phyloP scores from a whole-genome alignment of 2,797 vertebrate species.

The Semotilus atromaculatus region DNA sequence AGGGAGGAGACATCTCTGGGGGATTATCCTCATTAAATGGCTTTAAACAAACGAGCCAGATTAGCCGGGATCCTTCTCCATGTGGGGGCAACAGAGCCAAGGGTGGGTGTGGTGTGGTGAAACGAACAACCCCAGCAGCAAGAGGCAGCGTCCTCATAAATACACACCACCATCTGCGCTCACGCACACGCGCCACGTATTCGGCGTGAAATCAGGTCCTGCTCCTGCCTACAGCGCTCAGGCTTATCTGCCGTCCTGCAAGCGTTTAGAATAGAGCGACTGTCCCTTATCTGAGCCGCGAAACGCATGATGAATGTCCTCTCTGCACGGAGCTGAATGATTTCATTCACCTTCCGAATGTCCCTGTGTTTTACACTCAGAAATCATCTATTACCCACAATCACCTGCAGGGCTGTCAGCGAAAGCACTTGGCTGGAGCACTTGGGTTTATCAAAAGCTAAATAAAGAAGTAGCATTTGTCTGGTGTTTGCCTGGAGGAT shows the following conservation, averaged over 20 bases:
- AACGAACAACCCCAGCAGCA: slow-evolving; percentile 33
- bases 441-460: slow-evolving; percentile 46
- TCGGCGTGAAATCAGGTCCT: slow-evolving; percentile 46
- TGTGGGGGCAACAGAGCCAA: slow-evolving; percentile 40
- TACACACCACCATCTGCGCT: slow-evolving; percentile 33
- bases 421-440: slow-evolving; percentile 25
- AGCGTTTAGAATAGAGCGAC: slow-evolving; percentile 75
- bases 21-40: slow-evolving; percentile 76
- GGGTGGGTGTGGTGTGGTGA: slow-evolving; percentile 44
- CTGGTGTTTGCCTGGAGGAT: slow-evolving; percentile 25
- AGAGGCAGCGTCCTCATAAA: slow-evolving; percentile 21
- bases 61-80: slow-evolving; percentile 58
- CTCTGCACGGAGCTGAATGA: slow-evolving; percentile 69
- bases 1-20: slow-evolving; percentile 61
- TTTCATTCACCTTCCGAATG: slow-evolving; percentile 71
- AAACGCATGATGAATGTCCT: slow-evolving; percentile 77
- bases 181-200: not conserved
- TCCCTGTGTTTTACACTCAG: slow-evolving; percentile 62
- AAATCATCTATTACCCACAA: slow-evolving; percentile 60
- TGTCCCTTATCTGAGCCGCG: slow-evolving; percentile 74
- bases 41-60: slow-evolving; percentile 73
- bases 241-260: slow-evolving; percentile 75
- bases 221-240: slow-evolving; percentile 70
- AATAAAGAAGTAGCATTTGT: slow-evolving; percentile 38
- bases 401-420: slow-evolving; percentile 49